Conservation (phyloP, 2,888 invertebrate species). For the Icerya purchasi region DNA sequence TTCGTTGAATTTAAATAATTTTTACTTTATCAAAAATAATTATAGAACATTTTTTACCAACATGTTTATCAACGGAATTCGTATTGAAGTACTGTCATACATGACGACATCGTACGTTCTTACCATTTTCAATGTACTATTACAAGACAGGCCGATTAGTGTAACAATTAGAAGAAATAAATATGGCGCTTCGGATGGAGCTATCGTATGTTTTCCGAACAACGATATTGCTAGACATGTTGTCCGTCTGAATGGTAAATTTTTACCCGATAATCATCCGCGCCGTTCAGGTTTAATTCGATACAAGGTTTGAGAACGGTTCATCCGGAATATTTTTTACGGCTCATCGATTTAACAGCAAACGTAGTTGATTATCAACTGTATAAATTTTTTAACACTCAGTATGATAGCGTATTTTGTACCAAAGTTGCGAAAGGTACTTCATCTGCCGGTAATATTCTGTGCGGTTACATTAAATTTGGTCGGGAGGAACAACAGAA, state of each 20-base stretch:
- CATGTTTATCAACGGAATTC: too few species aligned
- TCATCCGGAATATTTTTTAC: slow-evolving; percentile 60
- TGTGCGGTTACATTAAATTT: too few species aligned
- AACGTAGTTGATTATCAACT: slow-evolving; percentile 89
- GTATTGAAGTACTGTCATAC: neutral
- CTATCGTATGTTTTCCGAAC: slow-evolving; percentile 42
- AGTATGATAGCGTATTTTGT: slow-evolving; percentile 78
- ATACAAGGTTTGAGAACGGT: neutral
- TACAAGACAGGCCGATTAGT: neutral
- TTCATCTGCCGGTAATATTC: too few species aligned
- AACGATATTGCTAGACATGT: slow-evolving; percentile 81
- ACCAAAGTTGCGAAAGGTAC: too few species aligned
- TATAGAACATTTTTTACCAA: too few species aligned
- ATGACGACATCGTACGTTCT: neutral
- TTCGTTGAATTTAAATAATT: too few species aligned
- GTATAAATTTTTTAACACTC: slow-evolving; percentile 73
- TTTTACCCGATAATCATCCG: slow-evolving; percentile 38
- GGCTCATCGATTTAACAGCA: slow-evolving; percentile 82
- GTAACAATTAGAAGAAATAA: neutral
- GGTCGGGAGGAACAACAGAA: too few species aligned
- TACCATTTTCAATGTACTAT: neutral
- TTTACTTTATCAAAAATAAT: too few species aligned
- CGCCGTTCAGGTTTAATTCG: neutral
- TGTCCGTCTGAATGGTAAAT: slow-evolving; percentile 87
- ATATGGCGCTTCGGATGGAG: neutral